Conservation (phyloP, 2,797 vertebrate species). For the Tokudaia muenninki region DNA sequence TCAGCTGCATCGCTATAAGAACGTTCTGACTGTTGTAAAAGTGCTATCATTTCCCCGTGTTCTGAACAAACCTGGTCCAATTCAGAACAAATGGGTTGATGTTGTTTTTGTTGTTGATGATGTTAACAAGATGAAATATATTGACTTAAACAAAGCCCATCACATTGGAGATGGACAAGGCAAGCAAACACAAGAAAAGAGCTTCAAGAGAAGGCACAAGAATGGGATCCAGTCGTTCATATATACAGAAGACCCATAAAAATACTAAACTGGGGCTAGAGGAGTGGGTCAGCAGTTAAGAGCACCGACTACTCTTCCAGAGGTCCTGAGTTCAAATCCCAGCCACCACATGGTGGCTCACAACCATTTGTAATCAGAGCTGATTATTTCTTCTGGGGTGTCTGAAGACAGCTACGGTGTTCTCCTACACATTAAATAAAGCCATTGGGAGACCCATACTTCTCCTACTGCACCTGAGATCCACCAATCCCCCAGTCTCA, state of each 20-base stretch:
- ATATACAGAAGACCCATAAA: not conserved
- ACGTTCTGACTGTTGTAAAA: too few relatives aligned
- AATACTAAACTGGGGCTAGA: not conserved
- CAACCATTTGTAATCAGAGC: too few relatives aligned
- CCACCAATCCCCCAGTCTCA: not conserved
- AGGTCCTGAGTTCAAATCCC: too few relatives aligned
- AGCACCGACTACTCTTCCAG: too few relatives aligned
- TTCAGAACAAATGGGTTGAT: too few relatives aligned
- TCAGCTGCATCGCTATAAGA: not conserved
- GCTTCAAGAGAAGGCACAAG: not conserved
- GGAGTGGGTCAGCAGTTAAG: too few relatives aligned
- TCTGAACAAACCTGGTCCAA: not conserved
- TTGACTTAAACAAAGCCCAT: not conserved
- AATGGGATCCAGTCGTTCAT: not conserved
- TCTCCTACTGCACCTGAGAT: not conserved
- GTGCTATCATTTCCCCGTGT: too few relatives aligned
- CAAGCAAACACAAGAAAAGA: not conserved
- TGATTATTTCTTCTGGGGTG: too few relatives aligned
- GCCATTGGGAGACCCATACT: not conserved
- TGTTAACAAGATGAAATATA: not conserved
- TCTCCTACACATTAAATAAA: too few relatives aligned
- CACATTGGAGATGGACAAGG: not conserved
- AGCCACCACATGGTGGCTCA: too few relatives aligned
- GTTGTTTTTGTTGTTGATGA: too few relatives aligned
- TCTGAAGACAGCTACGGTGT: too few relatives aligned